Evolutionary conservation across 2,113 vertebrate genomes (phyloP), one percentile per base, ranked within the genome.

Genomic region (Python bivittatus): DNA sequence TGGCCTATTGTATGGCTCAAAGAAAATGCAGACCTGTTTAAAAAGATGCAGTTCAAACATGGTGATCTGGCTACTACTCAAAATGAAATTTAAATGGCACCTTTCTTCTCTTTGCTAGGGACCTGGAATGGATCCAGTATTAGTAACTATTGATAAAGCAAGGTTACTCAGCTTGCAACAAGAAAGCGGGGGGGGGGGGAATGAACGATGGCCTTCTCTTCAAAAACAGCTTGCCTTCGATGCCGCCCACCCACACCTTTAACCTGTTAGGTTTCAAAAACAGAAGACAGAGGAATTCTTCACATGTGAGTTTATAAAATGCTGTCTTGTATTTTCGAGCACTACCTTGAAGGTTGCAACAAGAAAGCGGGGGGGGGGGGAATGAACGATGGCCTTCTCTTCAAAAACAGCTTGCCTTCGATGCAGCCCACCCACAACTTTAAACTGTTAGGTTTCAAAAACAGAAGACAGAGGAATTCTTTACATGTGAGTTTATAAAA

Each of bases 41-140:
- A 38, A 89, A 90, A 56, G 60, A 86, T 68, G 38, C 90, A 17
- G 8, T 42, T 93, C 60, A 85, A 84, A 92, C 44, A 86, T 1
- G 23, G 54, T 23, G 53, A 9, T 72, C 1, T 92, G 6, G 53
- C 4, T 56, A 2, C 33, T 58, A 60, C 85, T 68, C 12, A 25
- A 64, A 68, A 68, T 48, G 27, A 33, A 23, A 61, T 10, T 61
- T 85, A 85, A 85, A 91, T 33, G 48, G 90, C 27, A 84, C 25
- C 56, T 38, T 60, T 83, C 10, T 42, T 48, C 68, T 91, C 33
- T 42, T 25, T 2, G 13, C 4, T 22, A 54, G 25, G 23, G 38
- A 58, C 38, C 27, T 52, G 27, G 56, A 60, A 25, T 38, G 29
- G 25, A 48, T 42, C 53, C 56, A 90, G 27, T 68, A 88, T 0